phyloP scores from a whole-genome alignment of 2,113 vertebrate genomes.

The Cyanistes caeruleus region DNA sequence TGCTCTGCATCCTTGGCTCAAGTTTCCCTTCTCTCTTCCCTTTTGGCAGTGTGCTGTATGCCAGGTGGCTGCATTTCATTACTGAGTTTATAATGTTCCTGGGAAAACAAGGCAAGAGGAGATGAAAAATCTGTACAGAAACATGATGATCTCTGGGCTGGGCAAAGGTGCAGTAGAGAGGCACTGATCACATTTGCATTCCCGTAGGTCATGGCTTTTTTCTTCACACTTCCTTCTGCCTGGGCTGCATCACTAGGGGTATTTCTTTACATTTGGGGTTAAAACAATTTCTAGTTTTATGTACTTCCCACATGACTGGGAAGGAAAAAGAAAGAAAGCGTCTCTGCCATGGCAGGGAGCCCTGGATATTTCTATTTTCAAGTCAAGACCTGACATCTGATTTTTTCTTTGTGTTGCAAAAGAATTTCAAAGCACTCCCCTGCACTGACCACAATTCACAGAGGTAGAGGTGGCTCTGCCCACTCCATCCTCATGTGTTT shows the following conservation, averaged over 20 bases:
- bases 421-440: background rate
- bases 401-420: background rate
- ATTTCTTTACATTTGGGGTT: background rate
- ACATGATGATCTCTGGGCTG: background rate
- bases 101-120: background rate
- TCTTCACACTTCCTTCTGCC: background rate
- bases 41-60: background rate
- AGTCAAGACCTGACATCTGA: background rate
- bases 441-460: background rate
- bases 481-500: background rate
- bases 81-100: background rate
- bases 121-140: background rate
- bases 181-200: background rate
- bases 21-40: background rate
- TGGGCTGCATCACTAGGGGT: background rate
- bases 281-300: background rate
- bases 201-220: background rate
- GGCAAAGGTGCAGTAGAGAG: background rate
- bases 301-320: background rate
- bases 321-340: background rate
- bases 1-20: background rate
- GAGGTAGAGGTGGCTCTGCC: background rate
- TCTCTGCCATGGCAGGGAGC: background rate
- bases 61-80: conserved; percentile 41
- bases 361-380: background rate